Conservation (phyloP, 2,113 vertebrate genomes). For the Serinus canaria region DNA sequence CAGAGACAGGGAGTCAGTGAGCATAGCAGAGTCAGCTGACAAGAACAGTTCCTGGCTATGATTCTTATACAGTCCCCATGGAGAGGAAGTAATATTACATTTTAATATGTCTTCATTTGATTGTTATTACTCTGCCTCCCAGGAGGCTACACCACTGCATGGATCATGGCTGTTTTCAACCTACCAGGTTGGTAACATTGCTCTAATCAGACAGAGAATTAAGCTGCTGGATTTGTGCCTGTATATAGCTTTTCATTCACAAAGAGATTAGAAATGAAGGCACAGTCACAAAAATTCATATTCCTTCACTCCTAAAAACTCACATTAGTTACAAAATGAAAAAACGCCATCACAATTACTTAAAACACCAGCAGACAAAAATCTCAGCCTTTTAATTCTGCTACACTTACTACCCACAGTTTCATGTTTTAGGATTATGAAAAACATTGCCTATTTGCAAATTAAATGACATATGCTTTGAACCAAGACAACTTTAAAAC, state of each 20-base stretch:
- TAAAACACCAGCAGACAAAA: not conserved
- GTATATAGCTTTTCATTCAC: constrained; percentile 50
- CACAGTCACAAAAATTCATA: constrained; percentile 32
- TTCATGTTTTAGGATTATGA: not conserved
- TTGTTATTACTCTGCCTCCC: constrained; percentile 62
- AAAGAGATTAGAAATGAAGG: constrained; percentile 51
- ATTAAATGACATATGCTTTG: constrained; percentile 5
- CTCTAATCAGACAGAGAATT: constrained; percentile 69
- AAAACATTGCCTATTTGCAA: constrained; percentile 2
- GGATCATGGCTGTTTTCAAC: constrained; percentile 55
- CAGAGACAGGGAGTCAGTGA: constrained; percentile 44
- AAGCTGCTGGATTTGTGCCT: constrained; percentile 59
- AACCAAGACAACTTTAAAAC: not conserved
- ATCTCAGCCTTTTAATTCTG: not conserved
- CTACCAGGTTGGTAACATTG: constrained; percentile 52
- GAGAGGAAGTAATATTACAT: constrained; percentile 68
- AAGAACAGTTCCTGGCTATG: constrained; percentile 64
- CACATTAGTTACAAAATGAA: not conserved
- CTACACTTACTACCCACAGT: not conserved
- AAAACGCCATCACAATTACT: not conserved
- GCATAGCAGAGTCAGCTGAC: constrained; percentile 40
- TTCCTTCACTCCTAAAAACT: constrained; percentile 12
- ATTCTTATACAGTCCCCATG: constrained; percentile 48
- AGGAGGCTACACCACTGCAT: constrained; percentile 47
- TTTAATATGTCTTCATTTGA: constrained; percentile 69